These are phyloP conservation scores for Uloborus diversus DNA, from an alignment of 1,140 invertebrate species.

Conservation along the genomic window DNA sequence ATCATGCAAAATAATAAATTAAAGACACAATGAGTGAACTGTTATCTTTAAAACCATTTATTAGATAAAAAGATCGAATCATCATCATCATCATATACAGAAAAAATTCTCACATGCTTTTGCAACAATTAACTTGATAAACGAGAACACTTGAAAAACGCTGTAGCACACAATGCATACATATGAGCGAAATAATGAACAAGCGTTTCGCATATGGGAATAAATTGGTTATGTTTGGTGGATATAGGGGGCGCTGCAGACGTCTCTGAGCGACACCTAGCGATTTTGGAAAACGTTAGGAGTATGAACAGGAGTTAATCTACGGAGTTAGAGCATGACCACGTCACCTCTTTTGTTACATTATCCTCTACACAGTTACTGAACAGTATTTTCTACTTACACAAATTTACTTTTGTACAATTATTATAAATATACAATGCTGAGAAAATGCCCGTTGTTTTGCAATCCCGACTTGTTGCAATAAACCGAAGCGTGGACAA, in stretches of 20 bases:
- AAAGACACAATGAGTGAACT: no score
- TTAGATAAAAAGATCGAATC: conserved; percentile 54
- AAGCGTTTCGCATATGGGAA: conserved; percentile 12
- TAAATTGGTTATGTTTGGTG: background rate
- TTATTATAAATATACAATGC: no score
- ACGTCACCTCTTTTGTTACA: no score
- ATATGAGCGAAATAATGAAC: conserved; percentile 31
- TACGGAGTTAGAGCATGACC: no score
- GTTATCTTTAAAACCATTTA: conserved; percentile 52
- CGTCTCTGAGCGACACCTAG: background rate
- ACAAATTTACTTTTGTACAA: background rate
- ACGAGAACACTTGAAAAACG: conserved; percentile 28
- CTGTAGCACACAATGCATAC: conserved; percentile 19
- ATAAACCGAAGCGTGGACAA: no score
- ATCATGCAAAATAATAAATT: no score
- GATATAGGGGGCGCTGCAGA: background rate
- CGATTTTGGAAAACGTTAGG: background rate
- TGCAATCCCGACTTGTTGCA: no score
- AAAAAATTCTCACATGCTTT: conserved; percentile 52
- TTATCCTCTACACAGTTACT: no score
- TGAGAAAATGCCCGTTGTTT: no score
- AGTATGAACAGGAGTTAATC: background rate
- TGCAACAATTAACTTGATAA: conserved; percentile 50
- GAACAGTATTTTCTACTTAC: background rate
- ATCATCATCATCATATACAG: conserved; percentile 45